Evolutionary conservation across 2,888 invertebrate species (phyloP).

Genomic region (Drosophila yooni): DNA sequence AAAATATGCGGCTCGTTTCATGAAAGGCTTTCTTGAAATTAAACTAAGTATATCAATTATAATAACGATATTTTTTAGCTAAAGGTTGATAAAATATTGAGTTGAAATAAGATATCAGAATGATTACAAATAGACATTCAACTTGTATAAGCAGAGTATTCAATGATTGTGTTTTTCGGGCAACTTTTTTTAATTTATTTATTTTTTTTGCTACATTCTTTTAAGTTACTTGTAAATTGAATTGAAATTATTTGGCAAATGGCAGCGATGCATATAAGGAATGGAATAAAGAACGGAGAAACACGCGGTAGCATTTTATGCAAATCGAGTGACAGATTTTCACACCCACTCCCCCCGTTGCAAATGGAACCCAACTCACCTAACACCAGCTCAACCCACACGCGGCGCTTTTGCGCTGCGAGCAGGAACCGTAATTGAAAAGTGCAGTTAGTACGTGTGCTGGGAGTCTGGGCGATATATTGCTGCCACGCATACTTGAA

Average conservation of each 20-base stretch:
- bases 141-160: slow-evolving; percentile 8
- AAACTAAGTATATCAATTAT: background rate
- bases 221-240: slow-evolving; percentile 53
- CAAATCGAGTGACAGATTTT: slow-evolving; percentile 63
- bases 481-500: slow-evolving; percentile 6
- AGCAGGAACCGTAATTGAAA: slow-evolving; percentile 33
- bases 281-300: background rate
- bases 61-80: background rate
- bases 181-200: background rate
- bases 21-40: too few species aligned
- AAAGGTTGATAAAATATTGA: background rate
- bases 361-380: background rate
- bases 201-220: slow-evolving; percentile 22
- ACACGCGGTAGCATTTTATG: slow-evolving; percentile 56
- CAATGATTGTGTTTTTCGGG: background rate
- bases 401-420: background rate
- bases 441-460: slow-evolving; percentile 18
- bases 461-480: slow-evolving; percentile 8
- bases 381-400: background rate
- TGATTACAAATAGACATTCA: background rate
- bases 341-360: background rate
- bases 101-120: background rate
- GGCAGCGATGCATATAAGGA: slow-evolving; percentile 23
- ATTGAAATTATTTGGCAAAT: slow-evolving; percentile 69
- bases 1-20: background rate